Evolutionary conservation across 2,888 invertebrate species (phyloP).

Genomic region (Conops quadrifasciatus): DNA sequence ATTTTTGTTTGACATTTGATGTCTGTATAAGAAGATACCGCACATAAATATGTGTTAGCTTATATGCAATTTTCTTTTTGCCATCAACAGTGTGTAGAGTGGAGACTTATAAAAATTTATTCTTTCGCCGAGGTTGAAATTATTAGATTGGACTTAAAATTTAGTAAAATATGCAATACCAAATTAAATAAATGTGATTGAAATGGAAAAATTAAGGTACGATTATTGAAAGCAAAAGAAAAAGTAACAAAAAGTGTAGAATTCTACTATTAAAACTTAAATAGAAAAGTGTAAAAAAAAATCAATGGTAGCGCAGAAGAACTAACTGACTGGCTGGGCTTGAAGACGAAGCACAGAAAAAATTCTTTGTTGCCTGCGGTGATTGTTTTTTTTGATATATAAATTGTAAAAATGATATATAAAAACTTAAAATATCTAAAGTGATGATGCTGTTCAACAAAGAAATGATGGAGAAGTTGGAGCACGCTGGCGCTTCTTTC

Average conservation of each 20-base stretch:
- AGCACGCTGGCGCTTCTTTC: neutral
- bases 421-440: constrained; percentile 35
- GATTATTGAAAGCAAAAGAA: neutral
- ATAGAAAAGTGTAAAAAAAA: constrained; percentile 48
- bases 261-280: constrained; percentile 2
- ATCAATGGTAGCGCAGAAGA: constrained; percentile 52
- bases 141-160: constrained; percentile 14
- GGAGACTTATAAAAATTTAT: constrained; percentile 37
- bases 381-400: constrained; percentile 31
- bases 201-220: constrained; percentile 23
- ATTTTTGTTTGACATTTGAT: neutral
- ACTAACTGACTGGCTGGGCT: constrained; percentile 29
- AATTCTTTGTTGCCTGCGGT: constrained; percentile 34
- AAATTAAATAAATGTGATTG: constrained; percentile 21
- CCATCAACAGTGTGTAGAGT: constrained; percentile 32
- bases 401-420: constrained; percentile 22
- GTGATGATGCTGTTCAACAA: constrained; percentile 28
- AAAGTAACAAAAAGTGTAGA: neutral
- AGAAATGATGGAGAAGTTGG: constrained; percentile 4
- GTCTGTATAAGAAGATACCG: constrained; percentile 8
- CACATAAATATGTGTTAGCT: neutral
- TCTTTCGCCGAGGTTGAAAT: constrained; percentile 31
- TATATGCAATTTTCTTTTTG: constrained; percentile 19
- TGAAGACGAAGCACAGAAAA: constrained; percentile 32
- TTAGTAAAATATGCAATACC: constrained; percentile 30